Evolutionary conservation across 2,113 vertebrate species (phyloP).

Genomic region (Peucedramus taeniatus): DNA sequence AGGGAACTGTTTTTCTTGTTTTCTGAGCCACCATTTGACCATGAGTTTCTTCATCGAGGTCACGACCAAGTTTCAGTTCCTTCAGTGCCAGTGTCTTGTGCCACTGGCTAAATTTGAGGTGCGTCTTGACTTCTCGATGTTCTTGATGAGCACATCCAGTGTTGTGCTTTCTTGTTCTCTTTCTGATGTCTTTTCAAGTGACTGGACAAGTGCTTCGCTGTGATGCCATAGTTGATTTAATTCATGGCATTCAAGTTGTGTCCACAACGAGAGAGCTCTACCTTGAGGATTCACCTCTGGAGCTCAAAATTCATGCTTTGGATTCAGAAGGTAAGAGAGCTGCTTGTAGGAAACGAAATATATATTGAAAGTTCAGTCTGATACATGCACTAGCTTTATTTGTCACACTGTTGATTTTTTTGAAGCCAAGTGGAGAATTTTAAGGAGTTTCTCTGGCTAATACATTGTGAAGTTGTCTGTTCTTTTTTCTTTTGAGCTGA

Average conservation of each 20-base stretch:
- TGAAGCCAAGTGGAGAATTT: not conserved
- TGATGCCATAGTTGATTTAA: conserved; percentile 91
- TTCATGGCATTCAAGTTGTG: conserved; percentile 87
- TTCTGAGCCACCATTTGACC: not conserved
- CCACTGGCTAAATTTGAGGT: not conserved
- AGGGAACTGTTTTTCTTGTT: not conserved
- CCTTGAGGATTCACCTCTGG: conserved; percentile 91
- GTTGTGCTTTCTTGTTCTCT: not conserved
- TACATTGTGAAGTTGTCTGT: not conserved
- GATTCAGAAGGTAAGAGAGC: conserved; percentile 88
- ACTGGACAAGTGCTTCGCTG: conserved; percentile 92
- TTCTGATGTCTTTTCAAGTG: conserved; percentile 63
- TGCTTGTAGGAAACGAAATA: not conserved
- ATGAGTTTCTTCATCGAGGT: not conserved
- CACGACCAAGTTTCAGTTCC: not conserved
- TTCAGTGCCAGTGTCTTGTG: not conserved
- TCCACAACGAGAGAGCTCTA: conserved; percentile 96
- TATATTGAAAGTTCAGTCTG: not conserved
- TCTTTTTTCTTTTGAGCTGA: not conserved
- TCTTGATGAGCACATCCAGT: not conserved
- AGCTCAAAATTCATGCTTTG: conserved; percentile 88
- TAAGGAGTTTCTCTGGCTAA: not conserved
- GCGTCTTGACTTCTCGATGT: fast-evolving
- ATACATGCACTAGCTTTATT: not conserved
- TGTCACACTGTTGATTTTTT: not conserved